phyloP scores from a whole-genome alignment of 2,888 invertebrate genomes.

The Melolontha melolontha region DNA sequence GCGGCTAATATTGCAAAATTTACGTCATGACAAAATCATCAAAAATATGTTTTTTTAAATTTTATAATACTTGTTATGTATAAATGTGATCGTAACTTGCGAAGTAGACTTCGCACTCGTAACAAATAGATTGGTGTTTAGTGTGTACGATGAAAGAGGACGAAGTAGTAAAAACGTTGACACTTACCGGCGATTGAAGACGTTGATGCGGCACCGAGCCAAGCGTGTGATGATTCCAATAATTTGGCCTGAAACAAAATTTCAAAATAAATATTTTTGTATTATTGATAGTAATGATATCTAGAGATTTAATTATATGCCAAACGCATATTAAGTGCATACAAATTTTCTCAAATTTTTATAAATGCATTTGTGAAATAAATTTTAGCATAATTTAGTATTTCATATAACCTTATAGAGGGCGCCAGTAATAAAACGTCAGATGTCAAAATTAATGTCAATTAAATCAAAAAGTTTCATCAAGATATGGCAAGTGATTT shows the following conservation, averaged over 20 bases:
- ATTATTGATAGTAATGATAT: no score
- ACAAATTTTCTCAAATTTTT: no score
- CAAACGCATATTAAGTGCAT: no score
- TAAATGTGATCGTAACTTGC: constrained; percentile 8
- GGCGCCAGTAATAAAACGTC: no score
- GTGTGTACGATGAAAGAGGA: background rate
- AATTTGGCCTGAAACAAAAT: constrained; percentile 85
- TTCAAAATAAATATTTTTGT: constrained; percentile 26
- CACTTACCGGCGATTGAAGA: constrained; percentile 92
- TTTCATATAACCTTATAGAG: no score
- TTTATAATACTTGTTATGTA: constrained; percentile 3
- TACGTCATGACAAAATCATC: background rate
- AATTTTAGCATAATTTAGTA: no score
- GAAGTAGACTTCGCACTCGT: background rate
- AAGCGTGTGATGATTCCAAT: constrained; percentile 91
- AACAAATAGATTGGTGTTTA: constrained; percentile 8
- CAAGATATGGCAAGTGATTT: no score
- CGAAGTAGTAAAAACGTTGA: constrained; percentile 48
- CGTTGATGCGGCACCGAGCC: constrained; percentile 91
- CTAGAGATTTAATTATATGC: no score
- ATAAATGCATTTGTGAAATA: no score
- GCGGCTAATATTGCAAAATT: background rate
- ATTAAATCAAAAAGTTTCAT: no score
- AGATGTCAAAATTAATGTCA: no score
- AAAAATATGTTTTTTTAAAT: constrained; percentile 4